Conservation (phyloP, 2,113 vertebrate species). For the Haemorhous mexicanus region DNA sequence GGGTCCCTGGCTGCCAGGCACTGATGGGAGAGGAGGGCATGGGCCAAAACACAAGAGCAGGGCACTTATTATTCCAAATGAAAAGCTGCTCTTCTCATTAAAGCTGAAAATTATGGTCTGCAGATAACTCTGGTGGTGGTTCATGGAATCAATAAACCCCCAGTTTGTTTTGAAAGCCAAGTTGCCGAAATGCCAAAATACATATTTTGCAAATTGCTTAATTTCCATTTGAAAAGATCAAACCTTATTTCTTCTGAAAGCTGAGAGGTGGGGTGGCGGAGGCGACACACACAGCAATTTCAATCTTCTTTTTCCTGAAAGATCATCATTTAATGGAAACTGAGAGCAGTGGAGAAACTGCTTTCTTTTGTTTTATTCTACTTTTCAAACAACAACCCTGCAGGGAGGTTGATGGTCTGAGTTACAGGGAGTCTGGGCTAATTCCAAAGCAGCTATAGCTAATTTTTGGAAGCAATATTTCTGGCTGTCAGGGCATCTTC, state of each 20-base stretch:
- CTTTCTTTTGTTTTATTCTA: not conserved
- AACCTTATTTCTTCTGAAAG: conserved; percentile 68
- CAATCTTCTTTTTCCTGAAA: conserved; percentile 20
- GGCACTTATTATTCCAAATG: conserved; percentile 5
- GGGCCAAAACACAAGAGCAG: not conserved
- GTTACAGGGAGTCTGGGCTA: not conserved
- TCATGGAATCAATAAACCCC: conserved; percentile 67
- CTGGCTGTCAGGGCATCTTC: not conserved
- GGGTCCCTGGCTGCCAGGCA: not conserved
- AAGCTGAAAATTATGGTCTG: conserved; percentile 61
- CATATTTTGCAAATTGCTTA: conserved; percentile 75
- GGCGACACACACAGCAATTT: not conserved
- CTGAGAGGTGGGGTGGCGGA: conserved; percentile 15
- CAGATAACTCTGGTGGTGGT: conserved; percentile 53
- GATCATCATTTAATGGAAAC: conserved; percentile 45
- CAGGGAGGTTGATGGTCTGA: not conserved
- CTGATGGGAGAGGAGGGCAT: not conserved
- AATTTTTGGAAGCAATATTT: not conserved
- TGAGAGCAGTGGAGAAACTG: conserved; percentile 39
- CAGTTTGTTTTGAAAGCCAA: conserved; percentile 70
- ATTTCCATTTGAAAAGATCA: conserved; percentile 81
- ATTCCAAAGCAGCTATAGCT: not conserved
- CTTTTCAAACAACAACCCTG: not conserved
- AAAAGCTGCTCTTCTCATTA: conserved; percentile 57
- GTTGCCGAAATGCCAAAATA: conserved; percentile 74